Base-by-base conservation (phyloP, 2,888 invertebrate genomes). In the Balanococcus diminutus region DNA sequence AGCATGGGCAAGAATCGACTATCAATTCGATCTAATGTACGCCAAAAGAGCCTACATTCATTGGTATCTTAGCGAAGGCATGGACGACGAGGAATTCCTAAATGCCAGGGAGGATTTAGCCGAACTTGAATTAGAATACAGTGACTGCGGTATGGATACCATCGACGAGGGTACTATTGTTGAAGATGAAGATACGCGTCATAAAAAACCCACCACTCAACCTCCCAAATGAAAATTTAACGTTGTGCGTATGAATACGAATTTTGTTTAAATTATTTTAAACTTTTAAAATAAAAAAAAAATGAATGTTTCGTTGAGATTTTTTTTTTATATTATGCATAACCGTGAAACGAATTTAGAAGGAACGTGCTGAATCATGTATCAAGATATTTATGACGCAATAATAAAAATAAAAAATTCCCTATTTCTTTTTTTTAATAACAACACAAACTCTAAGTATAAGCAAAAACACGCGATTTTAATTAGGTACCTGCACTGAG, bases 21-120 rank as follows among this genome's bases (percentile, higher is more conserved):
- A 84, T 16, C 86, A 87, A n/a, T 87, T 85, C 39, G 87, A 87
- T 46, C 82, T 87, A 9, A 87, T 87, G 87, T 87, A 85, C 75
- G 82, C 83, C n/a, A 87, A 86, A 86, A 61, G 79, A 28, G 87
- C 87, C 22, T 87, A 86, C 83, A 67, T 87, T 14, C 87, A 87
- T 39, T 87, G 85, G 85, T 85, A 85, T 46, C 31, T 85, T 4
- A 46, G 85, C 51, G 85, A 85, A 75, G 85, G 85, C 3, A 87
- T 87, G 86, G 87, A 87, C 72, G 82, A 87, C 16, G 84, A 82
- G 14, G 86, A 87, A 36, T 86, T 87, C 39, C n/a, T 42, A n/a
- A 72, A 87, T 5, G 87, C 87, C 11, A 39, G 86, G 4, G 87
- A 87, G 11, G 85, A 85, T 31, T 19, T 86, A 39, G 86, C 86